Evolutionary conservation across 2,888 invertebrate species (phyloP).

Genomic region (Eubasilissa splendida): DNA sequence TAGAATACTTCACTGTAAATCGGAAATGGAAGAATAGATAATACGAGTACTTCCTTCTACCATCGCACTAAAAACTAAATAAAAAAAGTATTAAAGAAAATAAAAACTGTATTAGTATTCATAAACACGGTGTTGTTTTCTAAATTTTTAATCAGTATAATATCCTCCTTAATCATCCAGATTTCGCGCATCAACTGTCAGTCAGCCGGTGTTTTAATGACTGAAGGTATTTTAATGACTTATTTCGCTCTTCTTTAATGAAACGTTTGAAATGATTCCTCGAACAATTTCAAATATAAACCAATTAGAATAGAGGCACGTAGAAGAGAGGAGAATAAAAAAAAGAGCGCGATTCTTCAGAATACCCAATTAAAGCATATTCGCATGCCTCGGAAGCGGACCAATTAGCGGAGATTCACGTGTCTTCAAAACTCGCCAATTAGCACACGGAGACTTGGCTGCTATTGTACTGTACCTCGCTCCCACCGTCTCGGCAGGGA

Average conservation of each 20-base stretch:
- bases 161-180: too few species aligned
- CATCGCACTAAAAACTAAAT: too few species aligned
- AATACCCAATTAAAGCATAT: conserved; percentile 42
- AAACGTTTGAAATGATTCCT: conserved; percentile 18
- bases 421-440: conserved; percentile 35
- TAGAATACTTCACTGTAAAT: too few species aligned
- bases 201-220: too few species aligned
- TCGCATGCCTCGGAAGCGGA: conserved; percentile 33
- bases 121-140: too few species aligned
- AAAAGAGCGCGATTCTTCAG: conserved; percentile 23
- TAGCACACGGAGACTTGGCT: conserved; percentile 12
- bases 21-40: too few species aligned
- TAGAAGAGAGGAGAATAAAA: conserved; percentile 1
- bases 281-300: conserved; percentile 31
- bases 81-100: too few species aligned
- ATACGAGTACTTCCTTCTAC: too few species aligned
- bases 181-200: too few species aligned
- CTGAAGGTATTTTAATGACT: conserved; percentile 7
- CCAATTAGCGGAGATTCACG: conserved; percentile 41
- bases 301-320: conserved; percentile 38
- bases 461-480: not conserved
- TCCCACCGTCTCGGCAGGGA: too few species aligned
- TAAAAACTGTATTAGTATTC: too few species aligned
- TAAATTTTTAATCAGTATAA: too few species aligned
- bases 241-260: conserved; percentile 12